A percentile compares a stretch with the other conserved stretches of the same genome.
These are phyloP conservation scores for Chionis minor DNA, from an alignment of 2,113 vertebrate genomes.

Conservation along the genomic window DNA sequence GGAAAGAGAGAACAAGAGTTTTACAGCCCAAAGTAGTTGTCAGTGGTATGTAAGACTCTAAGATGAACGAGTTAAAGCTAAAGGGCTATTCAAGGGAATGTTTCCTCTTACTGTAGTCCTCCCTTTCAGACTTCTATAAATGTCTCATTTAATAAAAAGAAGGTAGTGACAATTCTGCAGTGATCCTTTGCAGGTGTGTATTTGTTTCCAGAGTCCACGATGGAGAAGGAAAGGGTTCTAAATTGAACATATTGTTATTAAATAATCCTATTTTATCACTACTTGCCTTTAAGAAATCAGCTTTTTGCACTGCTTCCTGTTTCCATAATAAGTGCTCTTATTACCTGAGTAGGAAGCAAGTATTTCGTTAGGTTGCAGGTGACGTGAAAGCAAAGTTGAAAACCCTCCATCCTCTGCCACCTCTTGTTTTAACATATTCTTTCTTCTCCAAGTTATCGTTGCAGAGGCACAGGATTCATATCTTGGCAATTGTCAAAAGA, in stretches of 20 bases:
- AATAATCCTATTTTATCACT: background rate
- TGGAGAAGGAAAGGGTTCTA: background rate
- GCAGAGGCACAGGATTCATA: background rate
- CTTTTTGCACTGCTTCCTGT: background rate
- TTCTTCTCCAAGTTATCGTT: background rate
- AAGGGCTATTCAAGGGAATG: background rate
- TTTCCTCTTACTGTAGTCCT: background rate
- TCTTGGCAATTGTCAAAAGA: background rate
- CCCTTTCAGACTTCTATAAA: background rate
- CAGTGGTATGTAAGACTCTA: background rate
- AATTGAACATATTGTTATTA: background rate
- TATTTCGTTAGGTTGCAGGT: background rate
- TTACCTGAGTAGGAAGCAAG: background rate
- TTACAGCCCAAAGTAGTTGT: background rate
- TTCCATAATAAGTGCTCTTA: background rate
- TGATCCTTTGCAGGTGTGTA: background rate
- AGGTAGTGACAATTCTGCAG: background rate
- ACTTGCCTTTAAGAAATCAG: background rate
- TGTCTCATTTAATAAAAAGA: background rate
- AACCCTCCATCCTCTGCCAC: background rate
- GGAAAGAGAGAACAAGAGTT: background rate
- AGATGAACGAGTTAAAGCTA: background rate
- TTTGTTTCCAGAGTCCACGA: background rate
- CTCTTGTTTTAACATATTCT: background rate
- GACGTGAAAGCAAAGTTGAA: background rate